Conservation (phyloP, 64 coral and sea anemone species). For the Porites lutea region DNA sequence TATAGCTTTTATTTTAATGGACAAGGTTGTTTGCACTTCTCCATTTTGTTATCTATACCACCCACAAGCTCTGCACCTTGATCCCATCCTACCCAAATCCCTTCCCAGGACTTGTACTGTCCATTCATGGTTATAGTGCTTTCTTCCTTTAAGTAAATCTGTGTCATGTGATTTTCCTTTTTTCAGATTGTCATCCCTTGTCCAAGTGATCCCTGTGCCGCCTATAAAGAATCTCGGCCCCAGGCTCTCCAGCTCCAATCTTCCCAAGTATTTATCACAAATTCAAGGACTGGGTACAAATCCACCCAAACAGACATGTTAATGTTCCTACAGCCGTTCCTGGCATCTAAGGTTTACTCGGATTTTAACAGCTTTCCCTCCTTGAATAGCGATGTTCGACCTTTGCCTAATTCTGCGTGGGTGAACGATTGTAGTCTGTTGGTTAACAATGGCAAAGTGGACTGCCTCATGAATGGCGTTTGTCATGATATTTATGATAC, state of each 20-base stretch:
- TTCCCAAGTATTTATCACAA: conserved; percentile 88
- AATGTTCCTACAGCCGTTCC: conserved; percentile 81
- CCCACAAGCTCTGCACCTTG: too few relatives aligned
- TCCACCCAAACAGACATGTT: conserved; percentile 91
- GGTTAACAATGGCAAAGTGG: conserved; percentile 51
- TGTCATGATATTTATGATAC: conserved; percentile 33
- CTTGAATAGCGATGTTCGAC: conserved; percentile 57
- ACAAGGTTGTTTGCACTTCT: too few relatives aligned
- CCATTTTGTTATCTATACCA: too few relatives aligned
- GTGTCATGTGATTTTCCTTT: not conserved
- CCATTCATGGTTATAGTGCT: too few relatives aligned
- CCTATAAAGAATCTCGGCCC: conserved; percentile 85
- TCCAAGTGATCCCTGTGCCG: conserved; percentile 73
- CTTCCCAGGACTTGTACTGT: too few relatives aligned
- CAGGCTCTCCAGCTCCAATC: conserved; percentile 93
- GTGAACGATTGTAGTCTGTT: conserved; percentile 87
- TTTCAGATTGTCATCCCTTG: conserved; percentile 85
- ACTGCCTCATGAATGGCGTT: conserved; percentile 57
- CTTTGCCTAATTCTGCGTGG: conserved; percentile 85
- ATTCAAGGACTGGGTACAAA: conserved; percentile 84
- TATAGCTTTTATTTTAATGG: too few relatives aligned
- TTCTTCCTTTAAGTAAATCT: not conserved
- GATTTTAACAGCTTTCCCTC: conserved; percentile 81
- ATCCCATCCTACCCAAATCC: too few relatives aligned
- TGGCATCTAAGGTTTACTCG: conserved; percentile 51